Base-by-base conservation (phyloP, 2,797 vertebrate species). In the Spinus olivaceus region DNA sequence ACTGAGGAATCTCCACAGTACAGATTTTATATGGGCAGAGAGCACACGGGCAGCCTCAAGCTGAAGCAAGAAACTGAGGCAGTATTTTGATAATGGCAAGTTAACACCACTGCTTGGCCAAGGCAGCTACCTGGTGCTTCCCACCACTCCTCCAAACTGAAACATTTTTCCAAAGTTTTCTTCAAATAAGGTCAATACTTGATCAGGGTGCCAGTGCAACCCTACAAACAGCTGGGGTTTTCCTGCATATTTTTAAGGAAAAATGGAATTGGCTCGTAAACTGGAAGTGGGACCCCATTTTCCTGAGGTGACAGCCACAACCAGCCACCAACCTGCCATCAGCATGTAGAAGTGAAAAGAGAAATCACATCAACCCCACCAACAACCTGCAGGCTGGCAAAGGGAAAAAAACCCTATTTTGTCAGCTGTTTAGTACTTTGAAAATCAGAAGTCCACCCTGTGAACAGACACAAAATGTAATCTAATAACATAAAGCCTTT, bases 361-460 rank as follows among this genome's bases (percentile, higher is more conserved):
- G 53, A 57, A 66, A 73, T 49, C 70, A 8, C 33, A 63, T 33
- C 50, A 64, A 74, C 12, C 9, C 23, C 44, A 61, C 8, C 66
- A 54, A 9, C 28, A 78, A 19, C 6, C 35, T 24, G n/a, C 6
- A 21, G 46, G 21, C n/a, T 51, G 17, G 22, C 21, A 81, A 69
- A 14, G 14, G 35, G 56, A 3, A 49, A 54, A 73, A 59, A 14
- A 1, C 8, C 27, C 28, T 30, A 16, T 59, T 92, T 65, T 93
- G 30, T 35, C 51, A 84, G 54, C 35, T 88, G 39, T 49, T 90
- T 37, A 79, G 46, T 42, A 65, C 51, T 72, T 12, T 10, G 23
- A 42, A 93, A 94, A 57, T 89, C 91, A 87, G 44, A 95, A 93
- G 66, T 41, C 81, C 74, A 71, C 46, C 67, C 53, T 77, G 41